phyloP scores from a whole-genome alignment of 2,113 vertebrate species.

The Colaptes auratus region DNA sequence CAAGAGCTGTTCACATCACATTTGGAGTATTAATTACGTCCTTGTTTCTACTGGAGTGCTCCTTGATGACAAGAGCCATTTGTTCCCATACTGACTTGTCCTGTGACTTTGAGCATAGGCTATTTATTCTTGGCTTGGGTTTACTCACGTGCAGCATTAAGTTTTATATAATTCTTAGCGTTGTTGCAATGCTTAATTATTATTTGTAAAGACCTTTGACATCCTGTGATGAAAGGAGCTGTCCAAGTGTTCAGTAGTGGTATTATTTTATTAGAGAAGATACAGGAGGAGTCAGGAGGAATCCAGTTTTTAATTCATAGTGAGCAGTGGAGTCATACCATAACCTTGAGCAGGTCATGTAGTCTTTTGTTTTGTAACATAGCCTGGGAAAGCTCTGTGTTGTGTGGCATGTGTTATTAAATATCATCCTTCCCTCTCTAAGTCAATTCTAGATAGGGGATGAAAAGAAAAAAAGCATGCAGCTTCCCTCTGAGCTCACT shows the following conservation, averaged over 20 bases:
- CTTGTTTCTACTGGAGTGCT: background rate
- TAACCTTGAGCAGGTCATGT: slow-evolving; percentile 51
- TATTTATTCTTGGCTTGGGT: slow-evolving; percentile 50
- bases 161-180: slow-evolving; percentile 24
- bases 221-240: slow-evolving; percentile 56
- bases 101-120: background rate
- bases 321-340: slow-evolving; percentile 31
- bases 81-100: background rate
- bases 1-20: background rate
- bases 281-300: slow-evolving; percentile 33
- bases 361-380: background rate
- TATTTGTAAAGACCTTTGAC: slow-evolving; percentile 50
- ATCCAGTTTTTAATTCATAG: slow-evolving; percentile 35
- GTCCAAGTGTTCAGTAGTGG: slow-evolving; percentile 5
- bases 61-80: background rate
- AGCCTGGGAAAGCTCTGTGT: slow-evolving; percentile 23
- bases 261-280: slow-evolving; percentile 54
- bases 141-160: slow-evolving; percentile 57
- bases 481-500: background rate
- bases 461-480: no score
- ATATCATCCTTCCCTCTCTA: background rate
- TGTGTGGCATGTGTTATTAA: background rate
- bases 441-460: background rate
- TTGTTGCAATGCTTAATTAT: slow-evolving; percentile 57
- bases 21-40: background rate